Percentiles rank a stretch among this genome's conserved stretches.
Evolutionary conservation across 2,113 vertebrate species (phyloP).

Genomic region (Myxocyprinus asiaticus): DNA sequence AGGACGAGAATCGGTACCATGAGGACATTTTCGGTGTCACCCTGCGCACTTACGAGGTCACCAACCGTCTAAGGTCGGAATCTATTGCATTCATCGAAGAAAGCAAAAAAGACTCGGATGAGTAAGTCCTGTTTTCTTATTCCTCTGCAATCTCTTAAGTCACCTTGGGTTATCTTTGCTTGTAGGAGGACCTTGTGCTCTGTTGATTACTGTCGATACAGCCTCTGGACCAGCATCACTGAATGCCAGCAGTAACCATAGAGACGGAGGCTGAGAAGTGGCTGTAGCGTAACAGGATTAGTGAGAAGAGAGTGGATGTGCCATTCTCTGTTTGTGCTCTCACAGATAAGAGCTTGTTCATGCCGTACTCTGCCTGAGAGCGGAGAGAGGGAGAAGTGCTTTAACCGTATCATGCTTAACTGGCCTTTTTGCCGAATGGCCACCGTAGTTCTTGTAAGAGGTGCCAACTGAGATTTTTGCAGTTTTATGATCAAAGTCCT

Average conservation of each 20-base stretch:
- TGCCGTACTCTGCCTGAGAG: slow-evolving; percentile 56
- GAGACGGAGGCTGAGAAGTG: slow-evolving; percentile 62
- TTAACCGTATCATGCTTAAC: background rate
- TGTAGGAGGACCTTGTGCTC: slow-evolving; percentile 50
- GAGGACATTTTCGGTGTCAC: slow-evolving; percentile 99
- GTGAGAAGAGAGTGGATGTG: slow-evolving; percentile 62
- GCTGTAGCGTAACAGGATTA: slow-evolving; percentile 72
- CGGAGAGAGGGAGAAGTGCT: background rate
- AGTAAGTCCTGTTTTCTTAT: slow-evolving; percentile 77
- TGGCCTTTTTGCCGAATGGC: background rate
- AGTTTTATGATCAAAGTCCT: too few relatives aligned
- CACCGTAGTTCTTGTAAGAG: slow-evolving; percentile 52
- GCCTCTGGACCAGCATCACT: slow-evolving; percentile 45
- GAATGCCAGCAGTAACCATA: slow-evolving; percentile 71
- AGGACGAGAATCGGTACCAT: slow-evolving; percentile 97
- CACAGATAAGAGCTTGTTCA: slow-evolving; percentile 67
- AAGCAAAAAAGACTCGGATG: slow-evolving; percentile 95
- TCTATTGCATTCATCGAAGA: slow-evolving; percentile 98
- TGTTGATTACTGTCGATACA: slow-evolving; percentile 53
- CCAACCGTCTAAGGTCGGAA: slow-evolving; percentile 95
- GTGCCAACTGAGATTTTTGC: slow-evolving; percentile 2
- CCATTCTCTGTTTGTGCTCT: slow-evolving; percentile 51
- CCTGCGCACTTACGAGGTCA: slow-evolving; percentile 95
- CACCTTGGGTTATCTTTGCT: background rate
- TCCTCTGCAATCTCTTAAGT: background rate